phyloP scores from a whole-genome alignment of 2,797 vertebrate genomes.

The Sebastiscus tertius region DNA sequence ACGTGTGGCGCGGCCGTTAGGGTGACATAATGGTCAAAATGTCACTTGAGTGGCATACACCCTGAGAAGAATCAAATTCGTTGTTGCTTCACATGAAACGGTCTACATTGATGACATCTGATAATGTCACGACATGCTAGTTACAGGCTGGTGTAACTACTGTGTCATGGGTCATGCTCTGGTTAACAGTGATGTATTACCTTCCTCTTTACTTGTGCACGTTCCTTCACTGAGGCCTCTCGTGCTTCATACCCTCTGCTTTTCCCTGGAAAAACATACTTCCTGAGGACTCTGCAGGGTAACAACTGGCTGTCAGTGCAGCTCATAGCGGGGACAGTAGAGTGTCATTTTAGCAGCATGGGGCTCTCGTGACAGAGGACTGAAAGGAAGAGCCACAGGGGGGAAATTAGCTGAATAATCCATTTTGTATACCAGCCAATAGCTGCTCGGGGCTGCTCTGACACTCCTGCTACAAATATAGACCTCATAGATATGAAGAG shows the following conservation, averaged over 20 bases:
- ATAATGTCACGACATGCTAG: neutral
- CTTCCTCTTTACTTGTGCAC: neutral
- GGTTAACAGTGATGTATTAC: slow-evolving; percentile 12
- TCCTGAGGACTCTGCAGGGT: slow-evolving; percentile 11
- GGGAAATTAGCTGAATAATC: slow-evolving; percentile 58
- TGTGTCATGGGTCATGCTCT: neutral
- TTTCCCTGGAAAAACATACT: neutral
- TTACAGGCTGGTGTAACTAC: neutral
- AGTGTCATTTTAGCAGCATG: slow-evolving; percentile 45
- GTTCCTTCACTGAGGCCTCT: neutral
- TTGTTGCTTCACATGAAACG: neutral
- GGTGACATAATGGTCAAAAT: no score
- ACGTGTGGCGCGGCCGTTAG: no score
- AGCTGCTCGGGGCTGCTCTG: slow-evolving; percentile 5
- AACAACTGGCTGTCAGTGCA: slow-evolving; percentile 26
- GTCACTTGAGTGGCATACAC: no score
- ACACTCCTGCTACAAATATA: slow-evolving; percentile 1
- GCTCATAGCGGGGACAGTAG: slow-evolving; percentile 4
- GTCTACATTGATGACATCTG: neutral
- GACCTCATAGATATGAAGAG: slow-evolving; percentile 20
- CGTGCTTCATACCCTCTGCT: neutral
- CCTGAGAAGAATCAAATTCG: no score
- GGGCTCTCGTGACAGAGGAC: slow-evolving; percentile 31
- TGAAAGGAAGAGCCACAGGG: slow-evolving; percentile 32
- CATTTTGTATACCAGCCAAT: slow-evolving; percentile 31